Conservation (phyloP, 2,888 invertebrate species). For the Venusia cambrica region DNA sequence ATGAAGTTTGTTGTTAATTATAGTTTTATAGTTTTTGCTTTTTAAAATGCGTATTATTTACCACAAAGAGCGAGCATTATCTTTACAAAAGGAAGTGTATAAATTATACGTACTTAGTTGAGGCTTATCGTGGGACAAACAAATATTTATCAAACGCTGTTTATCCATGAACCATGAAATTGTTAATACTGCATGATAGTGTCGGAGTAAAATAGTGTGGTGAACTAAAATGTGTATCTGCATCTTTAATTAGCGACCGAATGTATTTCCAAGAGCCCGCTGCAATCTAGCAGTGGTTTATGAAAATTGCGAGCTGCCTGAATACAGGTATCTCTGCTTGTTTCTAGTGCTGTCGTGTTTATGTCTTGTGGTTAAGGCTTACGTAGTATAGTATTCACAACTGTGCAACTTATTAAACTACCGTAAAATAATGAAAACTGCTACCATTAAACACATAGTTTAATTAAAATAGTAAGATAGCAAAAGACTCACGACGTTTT, state of each 20-base stretch:
- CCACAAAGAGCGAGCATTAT: conserved; percentile 75
- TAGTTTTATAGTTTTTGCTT: conserved; percentile 76
- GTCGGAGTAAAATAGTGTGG: conserved; percentile 22
- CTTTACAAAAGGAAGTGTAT: conserved; percentile 73
- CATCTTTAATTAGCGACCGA: conserved; percentile 25
- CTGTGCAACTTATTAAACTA: conserved; percentile 15
- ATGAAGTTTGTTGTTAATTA: conserved; percentile 80
- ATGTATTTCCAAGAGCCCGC: conserved; percentile 26
- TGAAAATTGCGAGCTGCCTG: conserved; percentile 26
- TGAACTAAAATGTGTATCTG: conserved; percentile 25
- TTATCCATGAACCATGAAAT: conserved; percentile 58
- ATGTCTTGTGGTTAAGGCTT: conserved; percentile 22
- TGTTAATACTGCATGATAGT: conserved; percentile 43
- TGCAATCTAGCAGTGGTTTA: conserved; percentile 25
- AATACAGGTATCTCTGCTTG: conserved; percentile 20
- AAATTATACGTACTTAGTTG: conserved; percentile 60
- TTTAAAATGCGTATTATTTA: conserved; percentile 70
- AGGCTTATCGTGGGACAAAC: conserved; percentile 59
- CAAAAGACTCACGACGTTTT: no score
- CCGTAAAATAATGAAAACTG: no score
- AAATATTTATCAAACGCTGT: conserved; percentile 67
- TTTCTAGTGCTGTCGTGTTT: conserved; percentile 17
- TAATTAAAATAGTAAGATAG: no score
- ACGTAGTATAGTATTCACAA: conserved; percentile 11
- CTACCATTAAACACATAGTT: no score